Percentiles rank a stretch among this genome's conserved stretches.
phyloP scores from a whole-genome alignment of 1,140 invertebrate genomes.

The Cryptotermes secundus region DNA sequence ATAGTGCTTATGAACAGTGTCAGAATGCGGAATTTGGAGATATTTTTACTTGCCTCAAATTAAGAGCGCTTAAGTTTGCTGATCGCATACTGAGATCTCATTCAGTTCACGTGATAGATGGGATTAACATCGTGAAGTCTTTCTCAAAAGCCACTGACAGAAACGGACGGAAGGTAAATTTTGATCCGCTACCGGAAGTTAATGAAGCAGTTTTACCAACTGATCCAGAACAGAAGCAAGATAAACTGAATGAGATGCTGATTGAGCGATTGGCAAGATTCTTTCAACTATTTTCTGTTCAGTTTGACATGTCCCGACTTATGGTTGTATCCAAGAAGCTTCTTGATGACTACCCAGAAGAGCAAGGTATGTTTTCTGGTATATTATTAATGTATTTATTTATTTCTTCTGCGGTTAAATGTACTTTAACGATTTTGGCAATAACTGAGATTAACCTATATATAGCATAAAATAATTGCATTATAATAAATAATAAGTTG shows the following conservation, averaged over 20 bases:
- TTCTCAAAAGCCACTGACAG: conserved; percentile 44
- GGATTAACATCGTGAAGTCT: conserved; percentile 53
- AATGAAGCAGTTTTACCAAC: conserved; percentile 38
- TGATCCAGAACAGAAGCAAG: conserved; percentile 40
- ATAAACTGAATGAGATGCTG: conserved; percentile 57
- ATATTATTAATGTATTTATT: background rate
- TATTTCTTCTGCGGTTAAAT: too few relatives aligned
- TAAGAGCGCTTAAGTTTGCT: conserved; percentile 61
- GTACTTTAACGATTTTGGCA: too few relatives aligned
- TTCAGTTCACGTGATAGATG: conserved; percentile 61
- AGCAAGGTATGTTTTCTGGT: conserved; percentile 36
- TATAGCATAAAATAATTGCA: too few relatives aligned
- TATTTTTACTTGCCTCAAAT: conserved; percentile 65
- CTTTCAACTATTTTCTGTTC: conserved; percentile 60
- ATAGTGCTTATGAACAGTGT: conserved; percentile 59
- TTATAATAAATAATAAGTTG: too few relatives aligned
- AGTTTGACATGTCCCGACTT: conserved; percentile 54
- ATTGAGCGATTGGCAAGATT: conserved; percentile 58
- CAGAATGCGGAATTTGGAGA: conserved; percentile 53
- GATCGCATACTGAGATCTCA: conserved; percentile 63
- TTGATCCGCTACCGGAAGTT: conserved; percentile 52
- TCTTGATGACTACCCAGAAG: conserved; percentile 32
- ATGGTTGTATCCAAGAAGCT: conserved; percentile 38
- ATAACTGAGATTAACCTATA: too few relatives aligned
- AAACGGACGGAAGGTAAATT: conserved; percentile 49